A percentile compares a stretch with the other conserved stretches of the same genome.
Evolutionary conservation across 1,140 invertebrate species (phyloP).

Genomic region (Maniola jurtina): DNA sequence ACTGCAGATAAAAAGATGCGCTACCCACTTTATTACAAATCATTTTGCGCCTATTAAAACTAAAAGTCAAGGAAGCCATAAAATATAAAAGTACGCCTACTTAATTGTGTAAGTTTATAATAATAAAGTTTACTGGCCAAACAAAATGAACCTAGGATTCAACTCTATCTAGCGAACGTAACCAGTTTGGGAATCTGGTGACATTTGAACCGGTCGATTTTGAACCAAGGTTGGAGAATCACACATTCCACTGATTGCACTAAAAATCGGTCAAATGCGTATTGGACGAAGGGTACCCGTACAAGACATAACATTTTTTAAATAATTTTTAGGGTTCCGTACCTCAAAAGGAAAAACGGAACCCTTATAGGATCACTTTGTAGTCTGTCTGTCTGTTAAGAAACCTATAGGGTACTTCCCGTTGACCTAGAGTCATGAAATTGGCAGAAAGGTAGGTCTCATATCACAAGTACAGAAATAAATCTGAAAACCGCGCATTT

Average conservation of each 20-base stretch:
- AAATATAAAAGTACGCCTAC: slow-evolving; percentile 5
- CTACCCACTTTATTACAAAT: neutral
- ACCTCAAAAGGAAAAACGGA: too few relatives aligned
- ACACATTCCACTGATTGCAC: slow-evolving; percentile 36
- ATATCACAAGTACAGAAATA: too few relatives aligned
- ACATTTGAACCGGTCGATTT: slow-evolving; percentile 42
- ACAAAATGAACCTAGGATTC: slow-evolving; percentile 6
- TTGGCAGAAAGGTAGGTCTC: too few relatives aligned
- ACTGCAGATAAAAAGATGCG: neutral
- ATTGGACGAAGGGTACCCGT: too few relatives aligned
- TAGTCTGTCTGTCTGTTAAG: too few relatives aligned
- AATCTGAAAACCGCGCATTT: too few relatives aligned
- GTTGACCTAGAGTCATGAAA: too few relatives aligned
- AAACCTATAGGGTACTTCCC: too few relatives aligned
- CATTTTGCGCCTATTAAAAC: neutral
- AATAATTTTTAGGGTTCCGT: too few relatives aligned
- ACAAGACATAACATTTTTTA: neutral
- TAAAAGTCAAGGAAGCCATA: slow-evolving; percentile 2
- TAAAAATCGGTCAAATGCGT: too few relatives aligned
- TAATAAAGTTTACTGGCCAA: slow-evolving; percentile 6
- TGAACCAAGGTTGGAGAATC: slow-evolving; percentile 40
- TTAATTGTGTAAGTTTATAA: neutral
- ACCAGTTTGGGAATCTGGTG: slow-evolving; percentile 27
- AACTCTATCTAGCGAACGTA: slow-evolving; percentile 11
- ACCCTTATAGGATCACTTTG: too few relatives aligned